Evolutionary conservation across 2,888 invertebrate species (phyloP).

Genomic region (Galeruca laticollis): DNA sequence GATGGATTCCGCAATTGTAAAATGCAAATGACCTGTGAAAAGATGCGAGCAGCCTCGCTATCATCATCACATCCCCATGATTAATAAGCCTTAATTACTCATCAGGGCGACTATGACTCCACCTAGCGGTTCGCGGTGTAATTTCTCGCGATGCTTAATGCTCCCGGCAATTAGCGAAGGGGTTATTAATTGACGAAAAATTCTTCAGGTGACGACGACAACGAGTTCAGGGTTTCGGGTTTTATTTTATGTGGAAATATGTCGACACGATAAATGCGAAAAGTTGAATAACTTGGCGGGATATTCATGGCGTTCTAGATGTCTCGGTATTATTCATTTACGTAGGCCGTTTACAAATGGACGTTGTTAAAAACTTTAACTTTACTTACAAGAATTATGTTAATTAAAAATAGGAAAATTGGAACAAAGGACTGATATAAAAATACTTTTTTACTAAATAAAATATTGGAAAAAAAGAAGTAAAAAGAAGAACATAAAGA

Average conservation of each 20-base stretch:
- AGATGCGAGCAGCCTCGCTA: conserved; percentile 54
- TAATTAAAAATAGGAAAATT: neutral
- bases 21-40: conserved; percentile 67
- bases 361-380: neutral
- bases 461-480: no score
- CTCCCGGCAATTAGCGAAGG: conserved; percentile 41
- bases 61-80: conserved; percentile 55
- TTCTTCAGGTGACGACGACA: conserved; percentile 61
- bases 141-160: conserved; percentile 28
- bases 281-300: conserved; percentile 28
- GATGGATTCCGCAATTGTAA: conserved; percentile 64
- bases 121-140: conserved; percentile 34
- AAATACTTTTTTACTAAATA: no score
- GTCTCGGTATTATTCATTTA: conserved; percentile 16
- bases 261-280: conserved; percentile 24
- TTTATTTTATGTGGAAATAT: conserved; percentile 45
- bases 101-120: conserved; percentile 23
- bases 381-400: neutral
- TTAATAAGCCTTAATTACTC: conserved; percentile 57
- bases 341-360: neutral
- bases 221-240: conserved; percentile 29
- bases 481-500: no score
- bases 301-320: conserved; percentile 23
- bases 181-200: conserved; percentile 63
- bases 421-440: no score